Conservation (phyloP, 2,113 vertebrate species). For the Callopanchax toddi region DNA sequence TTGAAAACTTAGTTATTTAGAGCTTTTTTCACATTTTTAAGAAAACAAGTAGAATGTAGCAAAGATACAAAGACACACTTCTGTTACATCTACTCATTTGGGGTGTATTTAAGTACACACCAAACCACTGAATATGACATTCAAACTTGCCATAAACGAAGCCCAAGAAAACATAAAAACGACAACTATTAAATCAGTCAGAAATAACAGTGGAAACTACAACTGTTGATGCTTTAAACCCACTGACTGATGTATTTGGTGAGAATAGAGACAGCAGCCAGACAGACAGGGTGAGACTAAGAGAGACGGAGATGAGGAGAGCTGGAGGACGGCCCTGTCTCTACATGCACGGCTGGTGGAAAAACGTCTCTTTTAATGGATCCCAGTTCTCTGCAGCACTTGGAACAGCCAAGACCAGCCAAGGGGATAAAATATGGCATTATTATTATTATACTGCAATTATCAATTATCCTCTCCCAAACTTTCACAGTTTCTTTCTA, state of each 20-base stretch:
- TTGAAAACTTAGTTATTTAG: no score
- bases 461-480: constrained; percentile 59
- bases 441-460: constrained; percentile 63
- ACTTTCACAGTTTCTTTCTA: constrained; percentile 21
- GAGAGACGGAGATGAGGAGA: constrained; percentile 53
- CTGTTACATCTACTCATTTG: not conserved
- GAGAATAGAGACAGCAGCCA: constrained; percentile 38
- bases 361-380: constrained; percentile 74
- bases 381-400: constrained; percentile 70
- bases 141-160: not conserved
- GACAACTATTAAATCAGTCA: not conserved
- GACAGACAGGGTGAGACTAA: constrained; percentile 30
- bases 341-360: constrained; percentile 72
- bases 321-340: constrained; percentile 66
- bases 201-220: constrained; percentile 1
- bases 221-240: constrained; percentile 24
- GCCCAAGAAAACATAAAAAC: not conserved
- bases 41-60: not conserved
- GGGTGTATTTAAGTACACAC: not conserved
- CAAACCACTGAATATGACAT: not conserved
- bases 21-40: no score
- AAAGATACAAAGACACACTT: not conserved
- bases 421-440: constrained; percentile 67
- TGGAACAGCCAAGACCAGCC: constrained; percentile 47
- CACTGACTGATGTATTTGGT: constrained; percentile 23